A percentile compares a stretch with the other conserved stretches of the same genome.
These are phyloP conservation scores for Calidris pygmaea DNA, from an alignment of 2,113 vertebrate species.

Conservation along the genomic window DNA sequence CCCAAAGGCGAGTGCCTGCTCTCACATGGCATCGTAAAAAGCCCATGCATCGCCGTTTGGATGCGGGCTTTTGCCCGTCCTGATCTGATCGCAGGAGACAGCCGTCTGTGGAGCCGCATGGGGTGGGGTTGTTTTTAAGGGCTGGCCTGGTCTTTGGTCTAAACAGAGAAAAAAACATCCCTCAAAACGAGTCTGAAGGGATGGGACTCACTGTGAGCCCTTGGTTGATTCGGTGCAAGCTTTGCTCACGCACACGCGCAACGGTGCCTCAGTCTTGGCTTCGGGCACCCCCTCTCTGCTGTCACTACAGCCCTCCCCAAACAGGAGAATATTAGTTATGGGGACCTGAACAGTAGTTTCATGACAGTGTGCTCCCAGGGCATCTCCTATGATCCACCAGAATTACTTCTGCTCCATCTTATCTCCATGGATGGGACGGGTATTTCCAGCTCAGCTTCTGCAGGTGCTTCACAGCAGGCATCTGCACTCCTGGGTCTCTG, in stretches of 20 bases:
- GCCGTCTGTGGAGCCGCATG: not conserved
- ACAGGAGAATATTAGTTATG: not conserved
- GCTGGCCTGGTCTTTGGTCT: not conserved
- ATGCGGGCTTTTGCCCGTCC: not conserved
- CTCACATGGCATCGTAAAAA: constrained; percentile 27
- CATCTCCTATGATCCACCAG: not conserved
- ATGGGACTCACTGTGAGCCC: not conserved
- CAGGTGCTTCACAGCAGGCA: not conserved
- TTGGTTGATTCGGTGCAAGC: fast-evolving
- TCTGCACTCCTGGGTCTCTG: not conserved
- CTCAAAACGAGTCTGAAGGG: not conserved
- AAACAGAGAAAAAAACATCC: not conserved
- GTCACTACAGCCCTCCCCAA: not conserved
- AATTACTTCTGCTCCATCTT: not conserved
- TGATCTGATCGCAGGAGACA: constrained; percentile 54
- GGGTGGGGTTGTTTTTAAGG: not conserved
- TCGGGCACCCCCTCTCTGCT: not conserved
- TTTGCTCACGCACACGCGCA: not conserved
- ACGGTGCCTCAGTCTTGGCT: not conserved
- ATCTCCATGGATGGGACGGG: not conserved
- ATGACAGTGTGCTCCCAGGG: not conserved
- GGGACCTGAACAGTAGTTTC: not conserved
- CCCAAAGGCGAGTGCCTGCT: not conserved
- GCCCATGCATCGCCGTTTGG: not conserved
- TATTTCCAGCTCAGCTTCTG: not conserved